Evolutionary conservation across 2,797 vertebrate genomes (phyloP).

Genomic region (Artibeus lituratus): DNA sequence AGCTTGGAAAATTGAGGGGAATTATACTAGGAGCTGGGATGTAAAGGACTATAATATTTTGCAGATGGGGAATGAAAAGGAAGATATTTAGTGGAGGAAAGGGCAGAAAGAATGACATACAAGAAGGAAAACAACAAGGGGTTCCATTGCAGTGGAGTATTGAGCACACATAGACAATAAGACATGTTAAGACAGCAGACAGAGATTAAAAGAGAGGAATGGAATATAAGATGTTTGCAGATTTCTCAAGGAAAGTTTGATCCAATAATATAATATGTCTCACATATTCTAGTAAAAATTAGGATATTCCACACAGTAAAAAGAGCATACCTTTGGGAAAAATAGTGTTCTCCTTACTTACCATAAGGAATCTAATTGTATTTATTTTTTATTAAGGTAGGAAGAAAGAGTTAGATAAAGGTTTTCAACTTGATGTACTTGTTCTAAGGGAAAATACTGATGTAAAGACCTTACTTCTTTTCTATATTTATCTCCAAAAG

Average conservation of each 20-base stretch:
- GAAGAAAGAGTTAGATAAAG: not conserved
- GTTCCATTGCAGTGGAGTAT: not conserved
- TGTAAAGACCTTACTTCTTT: not conserved
- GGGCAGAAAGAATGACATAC: not conserved
- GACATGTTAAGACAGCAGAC: not conserved
- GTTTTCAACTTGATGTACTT: not conserved
- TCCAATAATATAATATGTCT: not conserved
- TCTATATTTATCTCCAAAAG: not conserved
- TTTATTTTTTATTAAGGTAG: not conserved
- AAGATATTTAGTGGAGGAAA: not conserved
- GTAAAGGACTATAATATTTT: slow-evolving; percentile 1
- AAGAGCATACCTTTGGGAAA: not conserved
- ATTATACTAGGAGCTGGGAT: not conserved
- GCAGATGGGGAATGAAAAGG: not conserved
- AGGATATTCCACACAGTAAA: not conserved
- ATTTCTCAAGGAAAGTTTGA: not conserved
- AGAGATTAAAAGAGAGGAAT: not conserved
- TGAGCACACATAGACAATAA: not conserved
- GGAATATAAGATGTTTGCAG: not conserved
- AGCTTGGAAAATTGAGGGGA: not conserved
- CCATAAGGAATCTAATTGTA: not conserved
- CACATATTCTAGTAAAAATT: not conserved
- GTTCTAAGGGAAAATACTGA: not conserved
- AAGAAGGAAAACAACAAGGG: not conserved
- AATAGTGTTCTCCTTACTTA: not conserved